Evolutionary conservation across 2,888 invertebrate genomes (phyloP), one percentile per base, ranked within the genome.

Genomic region (Eremobia ochroleuca): DNA sequence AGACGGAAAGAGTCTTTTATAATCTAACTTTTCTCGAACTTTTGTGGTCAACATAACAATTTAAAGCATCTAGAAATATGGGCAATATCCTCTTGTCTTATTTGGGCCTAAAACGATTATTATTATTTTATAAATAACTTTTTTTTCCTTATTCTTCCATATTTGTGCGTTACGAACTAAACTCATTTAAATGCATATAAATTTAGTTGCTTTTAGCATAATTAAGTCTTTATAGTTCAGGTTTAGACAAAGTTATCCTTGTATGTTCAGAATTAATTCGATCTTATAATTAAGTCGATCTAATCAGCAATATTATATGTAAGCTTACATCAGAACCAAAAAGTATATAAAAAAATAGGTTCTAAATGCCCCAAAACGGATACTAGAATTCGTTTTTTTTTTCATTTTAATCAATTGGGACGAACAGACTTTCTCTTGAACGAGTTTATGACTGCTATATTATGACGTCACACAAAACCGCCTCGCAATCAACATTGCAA

Each of bases 381-480:
- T 15, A 58, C n/a, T n/a, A 58, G 46, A 80, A 70, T 28, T 59
- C 6, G 13, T 40, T 52, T 69, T 73, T 40, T 52, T 69, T 73
- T 79, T 65, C n/a, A 37, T 64, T 85, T 64, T 65, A 72, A 82
- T 82, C 71, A 75, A 82, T 76, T 75, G 52, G 62, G 52, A 15
- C 72, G 55, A 80, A 65, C 61, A 58, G 5, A 80, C 88, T 86
- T 86, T 86, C 88, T 71, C 81, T 61, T 64, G 66, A 66, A 68
- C 72, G n/a, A 73, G 49, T 73, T 78, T 73, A 78, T 55, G 31
- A 58, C 58, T 75, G 49, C 49, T 71, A 46, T 37, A 25, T 52
- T 49, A 58, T 79, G 77, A 81, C 77, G 73, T 73, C 79, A 74
- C 25, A 67, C 28, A 73, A 58, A 37, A 66, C 68, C 15, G 49